Percentiles rank a stretch among this genome's conserved stretches.
These are phyloP conservation scores for Trinectes maculatus DNA, from an alignment of 2,113 vertebrate species.

Conservation along the genomic window DNA sequence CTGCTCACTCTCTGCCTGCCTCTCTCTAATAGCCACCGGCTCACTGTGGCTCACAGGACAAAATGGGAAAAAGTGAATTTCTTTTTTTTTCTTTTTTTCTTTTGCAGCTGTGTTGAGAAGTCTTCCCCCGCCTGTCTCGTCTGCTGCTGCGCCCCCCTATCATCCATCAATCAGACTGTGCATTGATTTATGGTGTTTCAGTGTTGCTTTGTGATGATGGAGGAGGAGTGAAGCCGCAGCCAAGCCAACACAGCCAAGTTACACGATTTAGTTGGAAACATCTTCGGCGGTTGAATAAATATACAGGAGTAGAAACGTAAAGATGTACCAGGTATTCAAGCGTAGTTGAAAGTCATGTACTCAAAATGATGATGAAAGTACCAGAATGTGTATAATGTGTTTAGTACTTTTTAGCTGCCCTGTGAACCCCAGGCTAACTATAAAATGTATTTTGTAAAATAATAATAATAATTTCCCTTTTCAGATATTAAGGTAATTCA, in stretches of 20 bases:
- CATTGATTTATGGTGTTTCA: not conserved
- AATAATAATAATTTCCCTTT: no score
- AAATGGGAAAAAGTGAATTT: constrained; percentile 65
- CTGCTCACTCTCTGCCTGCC: constrained; percentile 7
- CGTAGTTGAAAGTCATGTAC: no score
- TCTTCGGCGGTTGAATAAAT: not conserved
- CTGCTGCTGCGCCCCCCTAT: not conserved
- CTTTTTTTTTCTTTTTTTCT: no score
- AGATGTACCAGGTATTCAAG: not conserved
- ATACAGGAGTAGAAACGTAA: not conserved
- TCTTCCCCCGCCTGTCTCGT: constrained; percentile 17
- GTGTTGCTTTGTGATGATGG: no score
- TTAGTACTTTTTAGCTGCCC: no score
- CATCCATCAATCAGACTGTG: not conserved
- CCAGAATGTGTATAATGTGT: no score
- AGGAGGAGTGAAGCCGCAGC: no score
- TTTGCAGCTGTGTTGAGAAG: constrained; percentile 48
- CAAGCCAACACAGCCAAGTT: not conserved
- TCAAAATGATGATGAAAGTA: no score
- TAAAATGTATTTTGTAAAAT: no score
- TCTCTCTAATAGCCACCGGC: constrained; percentile 41
- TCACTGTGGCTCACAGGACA: constrained; percentile 66
- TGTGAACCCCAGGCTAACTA: no score
- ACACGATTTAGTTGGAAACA: constrained; percentile 2
- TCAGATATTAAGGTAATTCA: no score